A percentile compares a stretch with the other conserved stretches of the same genome.
phyloP scores from a whole-genome alignment of 2,113 vertebrate genomes.

The Lynx canadensis region DNA sequence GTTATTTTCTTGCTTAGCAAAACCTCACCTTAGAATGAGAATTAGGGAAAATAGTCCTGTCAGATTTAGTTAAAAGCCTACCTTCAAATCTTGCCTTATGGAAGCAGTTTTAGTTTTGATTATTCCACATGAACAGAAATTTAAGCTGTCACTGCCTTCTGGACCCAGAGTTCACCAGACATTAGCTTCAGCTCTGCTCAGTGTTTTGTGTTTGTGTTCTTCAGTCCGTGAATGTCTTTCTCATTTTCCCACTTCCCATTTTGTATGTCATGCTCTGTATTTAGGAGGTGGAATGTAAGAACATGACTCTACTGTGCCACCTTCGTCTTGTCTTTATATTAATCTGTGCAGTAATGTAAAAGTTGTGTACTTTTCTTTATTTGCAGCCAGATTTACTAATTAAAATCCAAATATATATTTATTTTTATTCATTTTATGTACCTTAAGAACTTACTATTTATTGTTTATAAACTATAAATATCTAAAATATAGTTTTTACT shows the following conservation, averaged over 20 bases:
- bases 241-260: constrained; percentile 7
- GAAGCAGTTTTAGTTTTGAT: not conserved
- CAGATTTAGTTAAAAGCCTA: not conserved
- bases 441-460: not conserved
- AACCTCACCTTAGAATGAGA: not conserved
- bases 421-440: not conserved
- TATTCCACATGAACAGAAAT: not conserved
- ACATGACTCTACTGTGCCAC: not conserved
- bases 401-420: not conserved
- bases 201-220: not conserved
- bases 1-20: not conserved
- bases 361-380: not conserved
- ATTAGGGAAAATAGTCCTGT: not conserved
- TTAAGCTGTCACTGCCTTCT: not conserved
- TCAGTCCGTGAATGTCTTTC: not conserved
- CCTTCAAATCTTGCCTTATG: not conserved
- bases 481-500: no score
- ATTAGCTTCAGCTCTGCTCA: not conserved
- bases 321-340: constrained; percentile 5
- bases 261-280: not conserved
- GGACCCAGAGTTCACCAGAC: not conserved
- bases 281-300: not conserved
- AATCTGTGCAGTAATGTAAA: not conserved
- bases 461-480: no score
- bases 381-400: not conserved